Conservation (phyloP, 2,888 invertebrate species). For the Caenorhabditis imperialis region DNA sequence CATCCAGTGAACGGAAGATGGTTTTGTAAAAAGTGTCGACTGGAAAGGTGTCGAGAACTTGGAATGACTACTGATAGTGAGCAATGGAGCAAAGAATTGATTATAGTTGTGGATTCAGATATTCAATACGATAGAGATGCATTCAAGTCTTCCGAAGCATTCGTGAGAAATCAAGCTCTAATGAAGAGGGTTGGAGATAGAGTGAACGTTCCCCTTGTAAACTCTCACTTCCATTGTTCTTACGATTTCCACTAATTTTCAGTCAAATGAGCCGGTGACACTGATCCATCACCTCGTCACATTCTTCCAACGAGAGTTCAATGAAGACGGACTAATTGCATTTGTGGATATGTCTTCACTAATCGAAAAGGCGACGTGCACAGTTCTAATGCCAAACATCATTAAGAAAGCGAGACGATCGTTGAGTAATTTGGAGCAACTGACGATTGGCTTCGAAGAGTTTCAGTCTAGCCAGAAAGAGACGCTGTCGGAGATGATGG, state of each 20-base stretch:
- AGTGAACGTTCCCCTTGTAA: neutral
- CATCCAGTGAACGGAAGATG: neutral
- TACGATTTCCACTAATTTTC: too few relatives aligned
- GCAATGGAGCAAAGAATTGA: too few relatives aligned
- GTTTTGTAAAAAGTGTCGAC: neutral
- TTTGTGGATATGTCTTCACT: neutral
- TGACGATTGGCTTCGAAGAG: neutral
- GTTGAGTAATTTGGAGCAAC: neutral
- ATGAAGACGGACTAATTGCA: too few relatives aligned
- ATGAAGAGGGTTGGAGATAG: neutral
- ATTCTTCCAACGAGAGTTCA: too few relatives aligned
- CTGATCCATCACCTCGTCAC: too few relatives aligned
- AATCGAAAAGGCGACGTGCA: neutral
- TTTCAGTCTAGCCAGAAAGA: neutral
- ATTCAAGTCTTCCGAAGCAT: neutral
- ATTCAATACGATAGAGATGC: neutral
- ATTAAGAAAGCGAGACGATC: too few relatives aligned
- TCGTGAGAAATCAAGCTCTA: neutral
- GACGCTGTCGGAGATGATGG: neutral
- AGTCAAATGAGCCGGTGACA: too few relatives aligned
- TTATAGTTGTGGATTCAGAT: too few relatives aligned
- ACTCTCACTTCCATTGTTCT: too few relatives aligned
- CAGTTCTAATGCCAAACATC: too few relatives aligned
- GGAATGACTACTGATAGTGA: neutral
- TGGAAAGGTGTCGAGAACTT: neutral